Conservation (phyloP, 2,797 vertebrate species). For the Gymnodraco acuticeps region DNA sequence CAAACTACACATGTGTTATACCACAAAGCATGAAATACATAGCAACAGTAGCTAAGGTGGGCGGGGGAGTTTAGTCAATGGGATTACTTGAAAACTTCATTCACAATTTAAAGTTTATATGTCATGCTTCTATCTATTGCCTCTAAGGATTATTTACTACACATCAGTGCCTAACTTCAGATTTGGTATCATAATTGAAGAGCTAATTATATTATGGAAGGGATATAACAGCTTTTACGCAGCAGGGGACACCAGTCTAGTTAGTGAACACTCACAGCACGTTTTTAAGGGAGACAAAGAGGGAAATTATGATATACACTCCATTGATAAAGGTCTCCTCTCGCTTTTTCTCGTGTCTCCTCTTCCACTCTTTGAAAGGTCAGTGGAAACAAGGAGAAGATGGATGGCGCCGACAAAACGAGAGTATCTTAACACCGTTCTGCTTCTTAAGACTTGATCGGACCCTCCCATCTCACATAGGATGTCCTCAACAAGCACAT, state of each 20-base stretch:
- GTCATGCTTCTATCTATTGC: background rate
- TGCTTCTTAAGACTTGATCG: background rate
- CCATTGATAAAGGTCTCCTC: constrained; percentile 39
- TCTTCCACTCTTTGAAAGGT: constrained; percentile 49
- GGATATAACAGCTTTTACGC: constrained; percentile 16
- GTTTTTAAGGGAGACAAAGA: constrained; percentile 35
- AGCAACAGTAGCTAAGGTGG: constrained; percentile 7
- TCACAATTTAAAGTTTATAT: background rate
- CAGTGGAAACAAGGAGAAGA: constrained; percentile 45
- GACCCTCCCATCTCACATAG: constrained; percentile 4
- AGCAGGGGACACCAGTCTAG: constrained; percentile 6
- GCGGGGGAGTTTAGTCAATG: background rate
- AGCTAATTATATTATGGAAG: constrained; percentile 7
- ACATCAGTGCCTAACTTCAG: background rate
- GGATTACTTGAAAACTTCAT: background rate
- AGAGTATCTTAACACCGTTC: constrained; percentile 5
- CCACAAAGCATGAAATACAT: background rate
- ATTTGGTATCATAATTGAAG: constrained; percentile 15
- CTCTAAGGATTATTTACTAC: background rate
- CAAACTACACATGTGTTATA: no score
- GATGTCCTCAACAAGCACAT: constrained; percentile 12
- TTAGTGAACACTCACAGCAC: constrained; percentile 24
- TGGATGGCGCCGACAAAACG: constrained; percentile 25
- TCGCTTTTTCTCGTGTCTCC: constrained; percentile 3
- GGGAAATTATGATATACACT: constrained; percentile 32